Percentiles rank a stretch among this genome's conserved stretches.
Conservation (phyloP, 2,113 vertebrate species). For the Argyrosomus japonicus region DNA sequence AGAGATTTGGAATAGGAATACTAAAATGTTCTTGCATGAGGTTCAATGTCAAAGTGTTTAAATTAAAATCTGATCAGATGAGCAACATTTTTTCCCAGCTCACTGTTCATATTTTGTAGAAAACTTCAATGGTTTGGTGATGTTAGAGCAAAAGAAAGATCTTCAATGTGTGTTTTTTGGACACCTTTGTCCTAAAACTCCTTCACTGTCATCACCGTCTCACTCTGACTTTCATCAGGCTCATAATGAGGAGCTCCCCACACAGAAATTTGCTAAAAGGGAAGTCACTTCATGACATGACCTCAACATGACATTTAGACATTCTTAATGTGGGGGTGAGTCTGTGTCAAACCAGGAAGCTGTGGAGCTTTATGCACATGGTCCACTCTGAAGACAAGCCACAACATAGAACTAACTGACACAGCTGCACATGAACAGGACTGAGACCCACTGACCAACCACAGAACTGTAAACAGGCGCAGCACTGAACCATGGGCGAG, state of each 20-base stretch:
- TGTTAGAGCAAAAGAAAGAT: not conserved
- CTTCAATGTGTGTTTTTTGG: not conserved
- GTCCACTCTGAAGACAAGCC: conserved; percentile 74
- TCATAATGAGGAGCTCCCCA: conserved; percentile 20
- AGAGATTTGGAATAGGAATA: not conserved
- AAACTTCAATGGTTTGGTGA: conserved; percentile 15
- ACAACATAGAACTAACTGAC: conserved; percentile 80
- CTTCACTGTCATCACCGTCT: conserved; percentile 10
- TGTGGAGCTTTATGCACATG: conserved; percentile 73
- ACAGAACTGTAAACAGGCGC: conserved; percentile 77
- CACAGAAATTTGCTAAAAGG: conserved; percentile 9
- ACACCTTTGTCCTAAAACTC: not conserved
- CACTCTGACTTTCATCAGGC: conserved; percentile 27
- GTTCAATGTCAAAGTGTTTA: conserved; percentile 9
- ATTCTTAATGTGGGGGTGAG: conserved; percentile 54
- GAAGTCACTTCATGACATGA: conserved; percentile 28
- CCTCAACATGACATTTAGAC: conserved; percentile 44
- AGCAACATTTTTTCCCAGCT: not conserved
- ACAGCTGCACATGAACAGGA: conserved; percentile 79
- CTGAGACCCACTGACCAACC: conserved; percentile 80
- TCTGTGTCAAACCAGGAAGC: conserved; percentile 70
- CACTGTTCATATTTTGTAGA: not conserved
- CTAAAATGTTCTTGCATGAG: conserved; percentile 11
- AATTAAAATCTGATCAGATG: not conserved
- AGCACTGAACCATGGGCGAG: conserved; percentile 76